A percentile compares a stretch with the other conserved stretches of the same genome.
Conservation (phyloP, 1,140 invertebrate species). For the Drosophila takahashii region DNA sequence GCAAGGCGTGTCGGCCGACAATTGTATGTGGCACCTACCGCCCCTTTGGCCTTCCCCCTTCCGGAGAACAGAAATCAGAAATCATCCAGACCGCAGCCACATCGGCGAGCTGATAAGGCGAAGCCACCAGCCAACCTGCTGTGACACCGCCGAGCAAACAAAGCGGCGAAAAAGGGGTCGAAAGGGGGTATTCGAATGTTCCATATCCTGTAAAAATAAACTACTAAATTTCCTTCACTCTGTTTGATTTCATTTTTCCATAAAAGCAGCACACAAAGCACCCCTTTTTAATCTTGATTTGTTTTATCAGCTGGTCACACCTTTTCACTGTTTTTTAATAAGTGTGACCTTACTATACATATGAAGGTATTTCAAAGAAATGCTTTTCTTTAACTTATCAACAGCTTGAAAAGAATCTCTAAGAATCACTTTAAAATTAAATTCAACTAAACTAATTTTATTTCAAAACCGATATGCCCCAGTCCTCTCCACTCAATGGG, state of each 20-base stretch:
- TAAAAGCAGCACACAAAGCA: too few species aligned
- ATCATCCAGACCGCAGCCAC: constrained; percentile 25
- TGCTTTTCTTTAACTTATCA: too few species aligned
- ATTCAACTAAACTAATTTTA: not conserved
- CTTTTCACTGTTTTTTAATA: too few species aligned
- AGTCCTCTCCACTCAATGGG: not conserved
- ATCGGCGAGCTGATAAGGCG: constrained; percentile 15
- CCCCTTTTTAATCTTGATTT: not conserved
- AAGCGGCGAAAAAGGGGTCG: not conserved
- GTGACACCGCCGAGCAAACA: constrained; percentile 23
- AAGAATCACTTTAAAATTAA: too few species aligned
- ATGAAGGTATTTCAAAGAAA: too few species aligned
- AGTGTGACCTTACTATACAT: constrained; percentile 6
- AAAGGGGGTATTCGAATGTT: not conserved
- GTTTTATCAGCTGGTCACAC: not conserved
- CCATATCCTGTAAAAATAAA: not conserved
- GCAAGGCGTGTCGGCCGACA: constrained; percentile 54
- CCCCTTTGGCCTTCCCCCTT: constrained; percentile 1
- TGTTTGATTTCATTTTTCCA: not conserved
- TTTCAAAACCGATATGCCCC: constrained; percentile 1
- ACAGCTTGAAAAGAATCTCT: too few species aligned
- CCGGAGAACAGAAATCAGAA: constrained; percentile 30
- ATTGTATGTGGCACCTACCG: constrained; percentile 44
- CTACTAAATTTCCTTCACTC: not conserved
- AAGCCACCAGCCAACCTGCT: constrained; percentile 16